Evolutionary conservation across 2,797 vertebrate species (phyloP).

Genomic region (Dryobates pubescens): DNA sequence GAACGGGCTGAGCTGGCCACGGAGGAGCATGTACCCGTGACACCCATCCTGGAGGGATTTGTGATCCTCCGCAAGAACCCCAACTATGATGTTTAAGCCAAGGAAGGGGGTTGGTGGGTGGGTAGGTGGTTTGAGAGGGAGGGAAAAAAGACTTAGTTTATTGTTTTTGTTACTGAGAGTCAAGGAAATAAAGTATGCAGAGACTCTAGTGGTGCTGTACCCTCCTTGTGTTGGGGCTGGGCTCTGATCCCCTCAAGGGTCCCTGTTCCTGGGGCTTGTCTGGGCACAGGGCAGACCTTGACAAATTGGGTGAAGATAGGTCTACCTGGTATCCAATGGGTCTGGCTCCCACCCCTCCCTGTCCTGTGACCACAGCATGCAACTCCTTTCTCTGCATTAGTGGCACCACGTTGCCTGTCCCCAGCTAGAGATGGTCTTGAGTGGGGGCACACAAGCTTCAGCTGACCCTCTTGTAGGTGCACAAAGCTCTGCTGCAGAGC

Average conservation of each 20-base stretch:
- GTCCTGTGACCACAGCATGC: neutral
- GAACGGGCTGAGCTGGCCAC: slow-evolving; percentile 96
- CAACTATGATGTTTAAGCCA: slow-evolving; percentile 90
- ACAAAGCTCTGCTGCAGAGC: neutral
- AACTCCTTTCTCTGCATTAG: neutral
- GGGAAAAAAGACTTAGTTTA: neutral
- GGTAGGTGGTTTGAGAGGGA: neutral
- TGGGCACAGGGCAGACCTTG: neutral
- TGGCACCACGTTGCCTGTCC: neutral
- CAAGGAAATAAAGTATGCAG: slow-evolving; percentile 39
- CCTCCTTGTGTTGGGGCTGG: rapidly evolving
- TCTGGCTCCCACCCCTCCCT: neutral
- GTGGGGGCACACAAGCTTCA: neutral
- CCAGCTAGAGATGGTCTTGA: too few species aligned
- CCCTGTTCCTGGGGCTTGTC: rapidly evolving
- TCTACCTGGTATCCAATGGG: neutral
- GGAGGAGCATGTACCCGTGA: slow-evolving; percentile 94
- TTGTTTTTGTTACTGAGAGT: slow-evolving; percentile 51
- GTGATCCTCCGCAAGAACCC: slow-evolving; percentile 98
- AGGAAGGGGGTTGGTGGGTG: neutral
- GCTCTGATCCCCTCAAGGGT: neutral
- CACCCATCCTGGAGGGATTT: slow-evolving; percentile 95
- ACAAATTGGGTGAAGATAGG: neutral
- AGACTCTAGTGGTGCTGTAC: neutral
- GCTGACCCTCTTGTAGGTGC: rapidly evolving